Evolutionary conservation across 2,888 invertebrate genomes (phyloP), one percentile per base, ranked within the genome.

Genomic region (Acronicta leporina): DNA sequence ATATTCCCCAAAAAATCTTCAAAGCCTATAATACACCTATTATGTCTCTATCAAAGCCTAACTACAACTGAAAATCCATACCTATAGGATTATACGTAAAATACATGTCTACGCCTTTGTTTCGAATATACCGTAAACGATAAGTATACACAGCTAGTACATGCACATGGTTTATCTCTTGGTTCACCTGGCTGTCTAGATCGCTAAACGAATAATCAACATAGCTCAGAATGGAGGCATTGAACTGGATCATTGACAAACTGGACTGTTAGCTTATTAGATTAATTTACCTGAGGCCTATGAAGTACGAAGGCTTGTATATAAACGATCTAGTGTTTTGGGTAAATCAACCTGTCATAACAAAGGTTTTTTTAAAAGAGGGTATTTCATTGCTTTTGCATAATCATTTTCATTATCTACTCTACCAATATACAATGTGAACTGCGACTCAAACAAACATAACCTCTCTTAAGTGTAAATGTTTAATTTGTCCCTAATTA

Each of bases 171-270:
- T 16, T 55, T 55, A 56, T 63, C 40, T 55, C 33, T 33, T 11
- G 33, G 33, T 33, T 11, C 33, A 33, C 33, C 33, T 33, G 55
- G 40, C 27, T 40, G 41, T 64, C 20, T 27, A 35, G 27, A 47
- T 33, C 20, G 11, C 27, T 43, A 47, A 50, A 47, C 55, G 50
- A 54, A 47, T 50, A 46, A 64, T 56, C 45, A 64, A 47, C 49
- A 43, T 44, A 45, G 11, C 15, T 49, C 27, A 13, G 35, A 70
- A 55, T 65, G 43, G 40, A 15, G 46, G 40, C 40, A 56, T 42
- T 55, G 57, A 65, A 56, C 71, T 5, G 33, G n/a, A 47, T 40
- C 35, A 38, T 56, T 43, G 46, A n/a, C n/a, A n/a, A 27, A 46
- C 27, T 54, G 16, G 25, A 16, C 27, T n/a, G 25, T 54, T 40